Percentiles rank a stretch among this genome's conserved stretches.
These are phyloP conservation scores for Salarias fasciatus DNA, from an alignment of 2,797 vertebrate species.

Conservation along the genomic window DNA sequence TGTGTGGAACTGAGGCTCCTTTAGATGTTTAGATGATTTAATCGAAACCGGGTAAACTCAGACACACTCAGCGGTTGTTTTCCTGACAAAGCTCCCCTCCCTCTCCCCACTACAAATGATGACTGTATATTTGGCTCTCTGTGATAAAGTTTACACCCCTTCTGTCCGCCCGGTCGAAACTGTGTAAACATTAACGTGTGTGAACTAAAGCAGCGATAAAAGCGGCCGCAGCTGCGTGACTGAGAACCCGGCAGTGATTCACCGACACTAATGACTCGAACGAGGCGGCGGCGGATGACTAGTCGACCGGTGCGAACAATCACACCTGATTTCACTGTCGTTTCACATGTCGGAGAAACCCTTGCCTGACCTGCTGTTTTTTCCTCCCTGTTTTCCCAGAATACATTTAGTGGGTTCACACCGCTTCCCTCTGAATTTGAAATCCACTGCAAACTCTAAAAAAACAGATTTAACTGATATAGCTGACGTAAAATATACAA, in stretches of 20 bases:
- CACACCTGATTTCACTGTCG: constrained; percentile 15
- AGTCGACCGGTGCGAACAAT: constrained; percentile 25
- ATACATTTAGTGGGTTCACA: no score
- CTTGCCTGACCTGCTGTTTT: constrained; percentile 1
- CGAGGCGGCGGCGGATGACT: constrained; percentile 5
- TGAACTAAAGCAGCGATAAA: constrained; percentile 23
- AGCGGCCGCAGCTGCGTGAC: background rate
- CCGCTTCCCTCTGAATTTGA: no score
- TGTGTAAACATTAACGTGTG: constrained; percentile 10
- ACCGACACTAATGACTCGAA: background rate
- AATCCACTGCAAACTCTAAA: no score
- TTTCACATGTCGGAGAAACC: background rate
- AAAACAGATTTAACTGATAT: no score
- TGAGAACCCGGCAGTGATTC: background rate
- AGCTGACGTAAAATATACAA: no score
- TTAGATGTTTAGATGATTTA: constrained; percentile 53
- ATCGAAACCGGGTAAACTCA: constrained; percentile 50
- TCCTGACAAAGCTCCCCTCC: constrained; percentile 48
- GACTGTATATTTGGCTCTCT: constrained; percentile 38
- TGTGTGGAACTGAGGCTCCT: constrained; percentile 6
- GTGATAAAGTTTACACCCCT: background rate
- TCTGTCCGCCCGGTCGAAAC: constrained; percentile 16
- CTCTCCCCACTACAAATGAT: constrained; percentile 35
- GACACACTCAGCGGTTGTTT: constrained; percentile 30
- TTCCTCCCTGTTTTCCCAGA: background rate